phyloP scores from a whole-genome alignment of 1,140 invertebrate species.

The Galleria mellonella region DNA sequence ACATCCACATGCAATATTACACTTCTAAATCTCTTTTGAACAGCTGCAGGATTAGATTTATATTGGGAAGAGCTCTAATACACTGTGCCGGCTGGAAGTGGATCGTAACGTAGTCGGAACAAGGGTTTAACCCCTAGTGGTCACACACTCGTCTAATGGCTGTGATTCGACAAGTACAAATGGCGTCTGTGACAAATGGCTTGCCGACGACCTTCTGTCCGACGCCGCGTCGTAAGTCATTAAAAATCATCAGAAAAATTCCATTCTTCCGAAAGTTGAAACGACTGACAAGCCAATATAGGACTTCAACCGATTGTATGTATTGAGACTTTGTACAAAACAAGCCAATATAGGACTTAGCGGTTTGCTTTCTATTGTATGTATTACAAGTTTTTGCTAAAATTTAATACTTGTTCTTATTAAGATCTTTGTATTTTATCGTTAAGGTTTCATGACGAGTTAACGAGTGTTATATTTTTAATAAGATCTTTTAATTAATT shows the following conservation, averaged over 20 bases:
- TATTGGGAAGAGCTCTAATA: conserved; percentile 12
- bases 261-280: too few species aligned
- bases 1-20: conserved; percentile 10
- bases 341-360: conserved; percentile 52
- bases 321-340: too few species aligned
- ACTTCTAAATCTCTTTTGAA: conserved; percentile 1
- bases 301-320: conserved; percentile 22
- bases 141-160: conserved; percentile 69
- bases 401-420: too few species aligned
- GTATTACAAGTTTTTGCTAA: too few species aligned
- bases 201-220: conserved; percentile 56
- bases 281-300: conserved; percentile 49
- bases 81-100: conserved; percentile 28
- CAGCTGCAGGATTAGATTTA: conserved; percentile 3
- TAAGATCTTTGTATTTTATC: too few species aligned
- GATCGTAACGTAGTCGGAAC: conserved; percentile 32
- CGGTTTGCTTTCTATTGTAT: conserved; percentile 22
- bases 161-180: conserved; percentile 74
- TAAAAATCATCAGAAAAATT: too few species aligned
- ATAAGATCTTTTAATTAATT: too few species aligned
- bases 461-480: too few species aligned
- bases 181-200: conserved; percentile 68
- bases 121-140: conserved; percentile 51
- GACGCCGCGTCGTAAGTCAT: conserved; percentile 44
- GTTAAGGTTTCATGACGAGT: too few species aligned